Conservation (phyloP, 2,888 invertebrate species). For the Drosophila acutilabella region DNA sequence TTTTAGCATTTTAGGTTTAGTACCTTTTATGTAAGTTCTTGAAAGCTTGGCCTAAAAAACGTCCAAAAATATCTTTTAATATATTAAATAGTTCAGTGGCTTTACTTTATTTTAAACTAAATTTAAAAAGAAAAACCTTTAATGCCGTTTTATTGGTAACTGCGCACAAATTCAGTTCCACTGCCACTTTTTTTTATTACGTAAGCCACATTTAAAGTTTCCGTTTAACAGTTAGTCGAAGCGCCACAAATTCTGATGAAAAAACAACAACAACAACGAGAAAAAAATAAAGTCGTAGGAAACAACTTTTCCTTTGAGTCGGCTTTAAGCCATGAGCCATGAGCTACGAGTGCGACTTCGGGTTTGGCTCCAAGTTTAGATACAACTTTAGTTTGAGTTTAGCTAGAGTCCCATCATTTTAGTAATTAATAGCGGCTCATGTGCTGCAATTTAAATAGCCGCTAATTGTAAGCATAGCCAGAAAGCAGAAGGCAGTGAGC, state of each 20-base stretch:
- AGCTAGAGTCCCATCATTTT: constrained; percentile 54
- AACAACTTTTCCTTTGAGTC: constrained; percentile 61
- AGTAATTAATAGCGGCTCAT: constrained; percentile 71
- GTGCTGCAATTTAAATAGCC: constrained; percentile 72
- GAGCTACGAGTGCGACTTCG: constrained; percentile 15
- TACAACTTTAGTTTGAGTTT: neutral
- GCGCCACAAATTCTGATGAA: constrained; percentile 22
- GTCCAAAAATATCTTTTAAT: too few relatives aligned
- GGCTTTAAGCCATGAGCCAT: constrained; percentile 22
- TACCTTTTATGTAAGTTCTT: neutral
- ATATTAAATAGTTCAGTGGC: too few relatives aligned
- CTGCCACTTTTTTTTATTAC: constrained; percentile 35
- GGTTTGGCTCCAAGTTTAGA: constrained; percentile 18
- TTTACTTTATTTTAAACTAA: neutral
- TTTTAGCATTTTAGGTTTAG: too few relatives aligned
- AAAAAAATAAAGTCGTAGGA: constrained; percentile 34
- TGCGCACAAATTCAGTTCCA: constrained; percentile 10
- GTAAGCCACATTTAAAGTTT: constrained; percentile 46
- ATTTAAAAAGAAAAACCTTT: neutral
- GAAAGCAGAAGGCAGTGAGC: constrained; percentile 23
- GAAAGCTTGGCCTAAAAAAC: neutral
- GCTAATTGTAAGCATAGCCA: constrained; percentile 68
- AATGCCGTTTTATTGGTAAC: constrained; percentile 2
- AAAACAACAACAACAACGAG: too few relatives aligned
- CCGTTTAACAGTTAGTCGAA: constrained; percentile 61